These are phyloP conservation scores for Tolypeutes matacus DNA, from an alignment of 2,797 vertebrate species.

Conservation along the genomic window DNA sequence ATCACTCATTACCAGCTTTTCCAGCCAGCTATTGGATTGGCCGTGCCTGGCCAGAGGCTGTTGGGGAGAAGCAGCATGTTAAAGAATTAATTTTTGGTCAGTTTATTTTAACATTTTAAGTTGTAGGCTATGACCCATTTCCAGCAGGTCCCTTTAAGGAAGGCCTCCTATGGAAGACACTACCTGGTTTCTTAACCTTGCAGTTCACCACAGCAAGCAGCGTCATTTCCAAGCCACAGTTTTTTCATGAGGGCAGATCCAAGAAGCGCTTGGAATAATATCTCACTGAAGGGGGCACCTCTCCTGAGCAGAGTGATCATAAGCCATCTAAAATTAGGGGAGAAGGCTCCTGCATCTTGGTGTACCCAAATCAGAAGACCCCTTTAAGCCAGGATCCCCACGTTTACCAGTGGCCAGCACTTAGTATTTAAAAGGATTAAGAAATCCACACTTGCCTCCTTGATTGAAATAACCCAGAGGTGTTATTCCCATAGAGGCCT, in stretches of 20 bases:
- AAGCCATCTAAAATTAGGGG: slow-evolving; percentile 70
- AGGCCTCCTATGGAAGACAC: not conserved
- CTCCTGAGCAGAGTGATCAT: slow-evolving; percentile 44
- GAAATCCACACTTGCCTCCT: slow-evolving; percentile 41
- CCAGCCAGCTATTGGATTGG: not conserved
- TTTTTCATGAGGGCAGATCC: slow-evolving; percentile 68
- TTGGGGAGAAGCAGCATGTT: slow-evolving; percentile 18
- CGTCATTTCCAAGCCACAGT: slow-evolving; percentile 56
- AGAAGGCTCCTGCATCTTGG: slow-evolving; percentile 27
- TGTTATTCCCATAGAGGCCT: slow-evolving; percentile 65
- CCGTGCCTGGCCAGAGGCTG: slow-evolving; percentile 6
- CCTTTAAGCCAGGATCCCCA: slow-evolving; percentile 42
- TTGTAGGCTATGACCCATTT: slow-evolving; percentile 35
- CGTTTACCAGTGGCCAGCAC: slow-evolving; percentile 71
- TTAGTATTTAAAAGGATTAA: slow-evolving; percentile 41
- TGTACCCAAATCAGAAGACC: not conserved
- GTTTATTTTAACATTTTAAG: slow-evolving; percentile 50
- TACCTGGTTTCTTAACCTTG: slow-evolving; percentile 3
- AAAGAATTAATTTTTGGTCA: slow-evolving; percentile 35
- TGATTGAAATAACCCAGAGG: not conserved
- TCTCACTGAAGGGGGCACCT: slow-evolving; percentile 59
- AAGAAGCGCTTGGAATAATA: slow-evolving; percentile 21
- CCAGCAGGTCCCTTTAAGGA: slow-evolving; percentile 15
- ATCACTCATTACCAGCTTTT: not conserved
- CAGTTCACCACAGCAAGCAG: slow-evolving; percentile 20